These are phyloP conservation scores for Silurus meridionalis DNA, from an alignment of 2,113 vertebrate species.

Conservation along the genomic window DNA sequence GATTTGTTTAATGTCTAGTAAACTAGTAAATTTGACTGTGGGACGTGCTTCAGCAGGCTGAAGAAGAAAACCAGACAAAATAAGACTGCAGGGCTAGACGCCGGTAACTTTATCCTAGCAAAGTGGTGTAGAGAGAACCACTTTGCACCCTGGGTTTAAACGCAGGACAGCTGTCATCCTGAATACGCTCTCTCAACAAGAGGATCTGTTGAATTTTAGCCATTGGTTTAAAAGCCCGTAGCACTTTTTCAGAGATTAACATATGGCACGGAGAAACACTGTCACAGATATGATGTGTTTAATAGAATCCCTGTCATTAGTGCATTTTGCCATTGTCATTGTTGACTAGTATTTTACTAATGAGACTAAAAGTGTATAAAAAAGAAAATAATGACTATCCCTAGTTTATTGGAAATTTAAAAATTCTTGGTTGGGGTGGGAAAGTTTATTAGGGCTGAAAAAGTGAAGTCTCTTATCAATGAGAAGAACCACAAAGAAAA, in stretches of 20 bases:
- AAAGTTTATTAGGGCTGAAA: background rate
- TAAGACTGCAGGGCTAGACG: background rate
- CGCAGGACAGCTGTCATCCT: slow-evolving; percentile 6
- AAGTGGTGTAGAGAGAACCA: background rate
- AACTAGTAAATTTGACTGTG: background rate
- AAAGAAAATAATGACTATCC: background rate
- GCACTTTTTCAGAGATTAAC: background rate
- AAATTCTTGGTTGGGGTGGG: background rate
- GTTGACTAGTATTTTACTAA: background rate
- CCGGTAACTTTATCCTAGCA: background rate
- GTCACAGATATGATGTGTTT: background rate
- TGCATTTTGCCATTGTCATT: background rate
- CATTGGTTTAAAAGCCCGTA: background rate
- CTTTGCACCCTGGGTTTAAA: background rate
- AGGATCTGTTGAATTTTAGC: background rate
- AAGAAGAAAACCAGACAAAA: background rate
- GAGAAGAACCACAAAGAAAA: background rate
- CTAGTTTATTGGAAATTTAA: background rate
- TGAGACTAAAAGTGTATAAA: background rate
- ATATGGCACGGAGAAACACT: background rate
- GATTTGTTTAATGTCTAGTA: background rate
- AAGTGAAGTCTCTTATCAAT: background rate
- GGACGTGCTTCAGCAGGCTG: background rate
- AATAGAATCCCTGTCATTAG: background rate
- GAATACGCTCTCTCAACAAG: background rate